A percentile compares a stretch with the other conserved stretches of the same genome.
phyloP scores from a whole-genome alignment of 1,140 invertebrate genomes.

The Drosophila erecta region DNA sequence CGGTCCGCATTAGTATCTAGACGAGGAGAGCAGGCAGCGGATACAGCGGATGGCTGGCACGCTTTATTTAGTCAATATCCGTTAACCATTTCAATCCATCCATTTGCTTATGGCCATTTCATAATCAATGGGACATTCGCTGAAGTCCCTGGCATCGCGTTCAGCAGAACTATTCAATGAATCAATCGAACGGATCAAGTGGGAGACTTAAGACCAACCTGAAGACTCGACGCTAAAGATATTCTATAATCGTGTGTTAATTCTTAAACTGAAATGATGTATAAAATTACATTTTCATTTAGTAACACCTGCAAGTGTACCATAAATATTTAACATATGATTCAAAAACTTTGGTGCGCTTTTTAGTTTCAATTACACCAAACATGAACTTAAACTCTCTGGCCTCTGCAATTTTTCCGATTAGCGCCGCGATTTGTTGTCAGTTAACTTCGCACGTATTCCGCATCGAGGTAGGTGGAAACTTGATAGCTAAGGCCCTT shows the following conservation, averaged over 20 bases:
- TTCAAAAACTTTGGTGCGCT: no score
- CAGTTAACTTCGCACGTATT: conserved; percentile 44
- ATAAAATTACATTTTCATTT: no score
- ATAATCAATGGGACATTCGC: conserved; percentile 34
- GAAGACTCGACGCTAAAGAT: background rate
- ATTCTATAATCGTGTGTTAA: background rate
- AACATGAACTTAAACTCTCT: no score
- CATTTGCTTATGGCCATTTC: conserved; percentile 56
- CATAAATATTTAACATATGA: no score
- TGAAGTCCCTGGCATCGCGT: conserved; percentile 25
- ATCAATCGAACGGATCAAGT: conserved; percentile 31
- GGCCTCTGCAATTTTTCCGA: no score
- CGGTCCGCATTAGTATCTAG: conserved; percentile 40
- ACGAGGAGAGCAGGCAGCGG: background rate
- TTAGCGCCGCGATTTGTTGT: conserved; percentile 35
- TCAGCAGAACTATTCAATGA: conserved; percentile 56
- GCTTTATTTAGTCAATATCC: conserved; percentile 43
- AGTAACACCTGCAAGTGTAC: no score
- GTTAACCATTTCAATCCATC: conserved; percentile 43
- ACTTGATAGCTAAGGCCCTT: conserved; percentile 32
- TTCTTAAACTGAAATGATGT: no score
- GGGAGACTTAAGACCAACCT: background rate
- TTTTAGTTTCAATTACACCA: no score
- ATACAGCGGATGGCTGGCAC: conserved; percentile 9
- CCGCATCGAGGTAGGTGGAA: conserved; percentile 60